Evolutionary conservation across 2,888 invertebrate species (phyloP), one percentile per base, ranked within the genome.

Genomic region (Tridacna crocea): DNA sequence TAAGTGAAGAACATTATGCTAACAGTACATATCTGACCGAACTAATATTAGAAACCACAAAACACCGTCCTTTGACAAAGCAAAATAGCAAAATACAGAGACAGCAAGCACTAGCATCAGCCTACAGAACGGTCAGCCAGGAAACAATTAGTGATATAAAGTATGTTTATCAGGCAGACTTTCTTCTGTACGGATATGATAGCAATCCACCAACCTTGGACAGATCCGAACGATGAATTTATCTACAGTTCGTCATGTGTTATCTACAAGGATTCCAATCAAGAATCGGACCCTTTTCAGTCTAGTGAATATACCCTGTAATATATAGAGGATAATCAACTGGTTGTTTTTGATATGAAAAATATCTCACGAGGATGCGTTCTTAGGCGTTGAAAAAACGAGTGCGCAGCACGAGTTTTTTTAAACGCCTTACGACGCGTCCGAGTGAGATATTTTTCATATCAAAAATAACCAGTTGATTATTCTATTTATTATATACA

Each of bases 71-170:
- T 10, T 24, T 73, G 72, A 27, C 26, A 36, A 15, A 19, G 10
- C n/a, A 26, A 3, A 36, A 73, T 17, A 55, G 27, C 11, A 73
- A 58, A 36, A 8, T 26, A 10, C 72, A 73, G 55, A 26, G 72
- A 12, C 24, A 36, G 17, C 17, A 27, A 22, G 72, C 72, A 6
- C 55, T 73, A 8, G 72, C 58, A 0, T 26, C 13, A 12, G 72
- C 72, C 11, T 73, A 73, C n/a, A 36, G 26, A 13, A 27, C 24
- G 22, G 60, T 73, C 0, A 58, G 58, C 26, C 24, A 22, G 1
- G 27, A 73, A 55, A 27, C 60, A 11, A 73, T 73, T 3, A 17
- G 58, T 10, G 58, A 22, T 15, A 73, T 73, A 58, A 24, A 73
- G 36, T 55, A 17, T n/a, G 19, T 55, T 55, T 19, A n/a, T 55